Conservation (phyloP, 1,140 invertebrate genomes). For the Halictus rubicundus region DNA sequence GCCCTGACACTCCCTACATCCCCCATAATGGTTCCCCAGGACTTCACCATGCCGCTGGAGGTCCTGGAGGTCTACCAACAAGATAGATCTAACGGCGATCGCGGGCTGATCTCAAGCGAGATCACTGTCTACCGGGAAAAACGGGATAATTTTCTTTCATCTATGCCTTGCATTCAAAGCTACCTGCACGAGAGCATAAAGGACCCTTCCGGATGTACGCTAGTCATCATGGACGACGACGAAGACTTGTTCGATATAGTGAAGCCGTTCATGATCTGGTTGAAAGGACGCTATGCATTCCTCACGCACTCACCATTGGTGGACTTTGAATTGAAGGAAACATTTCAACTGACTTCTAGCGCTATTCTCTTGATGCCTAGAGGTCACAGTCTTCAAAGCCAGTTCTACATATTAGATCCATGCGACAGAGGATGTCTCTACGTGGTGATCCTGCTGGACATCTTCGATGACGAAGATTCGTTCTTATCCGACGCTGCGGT, state of each 20-base stretch:
- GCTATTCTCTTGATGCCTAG: slow-evolving; percentile 61
- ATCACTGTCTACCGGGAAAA: neutral
- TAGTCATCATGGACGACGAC: neutral
- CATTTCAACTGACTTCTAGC: slow-evolving; percentile 29
- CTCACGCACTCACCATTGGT: slow-evolving; percentile 26
- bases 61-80: neutral
- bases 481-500: slow-evolving; percentile 55
- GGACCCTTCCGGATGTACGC: neutral
- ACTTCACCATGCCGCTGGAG: neutral
- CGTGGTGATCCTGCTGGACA: slow-evolving; percentile 43
- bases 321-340: neutral
- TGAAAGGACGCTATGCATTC: slow-evolving; percentile 17
- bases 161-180: slow-evolving; percentile 40
- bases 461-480: slow-evolving; percentile 46
- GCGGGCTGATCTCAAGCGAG: slow-evolving; percentile 8
- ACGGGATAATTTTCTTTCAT: neutral
- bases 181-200: slow-evolving; percentile 44
- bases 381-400: slow-evolving; percentile 30
- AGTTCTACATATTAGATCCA: slow-evolving; percentile 37
- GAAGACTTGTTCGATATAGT: neutral
- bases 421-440: slow-evolving; percentile 64
- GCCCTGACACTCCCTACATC: neutral
- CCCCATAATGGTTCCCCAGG: neutral
- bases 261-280: slow-evolving; percentile 18
- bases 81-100: neutral